These are phyloP conservation scores for Antitype chi DNA, from an alignment of 2,888 invertebrate species.

Conservation along the genomic window DNA sequence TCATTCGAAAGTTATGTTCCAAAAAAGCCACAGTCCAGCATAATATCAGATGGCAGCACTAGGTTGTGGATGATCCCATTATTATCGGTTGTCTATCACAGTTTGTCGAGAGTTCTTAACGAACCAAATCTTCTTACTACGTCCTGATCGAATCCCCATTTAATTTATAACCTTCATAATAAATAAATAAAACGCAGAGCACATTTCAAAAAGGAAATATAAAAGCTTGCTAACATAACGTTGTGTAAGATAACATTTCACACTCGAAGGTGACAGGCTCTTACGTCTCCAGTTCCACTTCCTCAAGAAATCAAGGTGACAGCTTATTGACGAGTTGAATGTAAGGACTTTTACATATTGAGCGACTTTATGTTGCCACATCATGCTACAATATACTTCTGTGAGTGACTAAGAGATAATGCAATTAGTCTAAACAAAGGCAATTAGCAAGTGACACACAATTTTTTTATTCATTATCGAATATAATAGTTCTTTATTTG, in stretches of 20 bases:
- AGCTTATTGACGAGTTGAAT: conserved; percentile 33
- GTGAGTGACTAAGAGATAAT: not conserved
- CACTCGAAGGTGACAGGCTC: conserved; percentile 39
- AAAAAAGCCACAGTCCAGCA: no score
- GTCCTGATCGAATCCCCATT: not conserved
- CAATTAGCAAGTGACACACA: no score
- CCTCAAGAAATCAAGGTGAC: conserved; percentile 55
- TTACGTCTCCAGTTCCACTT: conserved; percentile 27
- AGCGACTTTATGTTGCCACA: not conserved
- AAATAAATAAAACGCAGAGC: not conserved
- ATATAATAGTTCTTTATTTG: no score
- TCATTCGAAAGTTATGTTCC: no score
- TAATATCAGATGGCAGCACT: no score
- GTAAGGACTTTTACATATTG: conserved; percentile 17
- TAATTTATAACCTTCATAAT: not conserved
- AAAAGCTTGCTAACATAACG: not conserved
- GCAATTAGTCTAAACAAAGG: no score
- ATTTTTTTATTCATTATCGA: no score
- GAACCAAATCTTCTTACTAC: no score
- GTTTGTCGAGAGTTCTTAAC: no score
- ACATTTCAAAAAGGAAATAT: not conserved
- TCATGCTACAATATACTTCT: not conserved
- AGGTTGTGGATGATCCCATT: no score
- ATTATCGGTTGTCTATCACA: no score
- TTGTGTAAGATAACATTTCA: conserved; percentile 26